A percentile compares a stretch with the other conserved stretches of the same genome.
Conservation (phyloP, 2,888 invertebrate species). For the Orchesella flavescens region DNA sequence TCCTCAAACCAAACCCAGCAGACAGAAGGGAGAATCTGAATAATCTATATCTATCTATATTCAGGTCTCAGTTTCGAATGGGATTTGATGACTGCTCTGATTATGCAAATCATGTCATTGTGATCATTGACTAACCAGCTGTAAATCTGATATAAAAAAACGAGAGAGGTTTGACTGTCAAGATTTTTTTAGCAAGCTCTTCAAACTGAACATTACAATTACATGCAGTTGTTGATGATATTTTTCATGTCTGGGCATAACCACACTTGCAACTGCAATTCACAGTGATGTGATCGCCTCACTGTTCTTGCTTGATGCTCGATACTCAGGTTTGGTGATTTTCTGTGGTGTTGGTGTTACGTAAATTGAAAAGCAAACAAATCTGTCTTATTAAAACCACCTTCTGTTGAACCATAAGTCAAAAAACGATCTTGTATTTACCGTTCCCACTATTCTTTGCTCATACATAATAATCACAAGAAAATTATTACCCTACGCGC, state of each 20-base stretch:
- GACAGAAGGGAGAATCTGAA: too few species aligned
- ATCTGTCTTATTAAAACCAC: constrained; percentile 23
- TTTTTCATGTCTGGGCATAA: too few species aligned
- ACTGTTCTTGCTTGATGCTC: too few species aligned
- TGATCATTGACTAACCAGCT: constrained; percentile 26
- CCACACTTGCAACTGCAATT: too few species aligned
- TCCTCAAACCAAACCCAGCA: too few species aligned
- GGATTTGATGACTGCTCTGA: constrained; percentile 28
- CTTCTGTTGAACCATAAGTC: constrained; percentile 3
- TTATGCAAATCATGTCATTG: constrained; percentile 39
- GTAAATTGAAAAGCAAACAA: constrained; percentile 42
- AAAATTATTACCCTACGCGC: constrained; percentile 42
- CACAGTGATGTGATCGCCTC: too few species aligned
- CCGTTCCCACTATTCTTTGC: constrained; percentile 27
- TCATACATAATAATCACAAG: constrained; percentile 31
- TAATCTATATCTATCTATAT: too few species aligned
- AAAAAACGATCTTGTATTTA: constrained; percentile 44
- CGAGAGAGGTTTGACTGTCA: constrained; percentile 22
- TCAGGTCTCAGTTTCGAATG: too few species aligned
- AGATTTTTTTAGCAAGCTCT: background rate
- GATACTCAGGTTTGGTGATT: too few species aligned
- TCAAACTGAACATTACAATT: too few species aligned
- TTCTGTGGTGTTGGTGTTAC: background rate
- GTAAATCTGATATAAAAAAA: constrained; percentile 27
- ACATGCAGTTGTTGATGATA: too few species aligned